Evolutionary conservation across 2,113 vertebrate species (phyloP).

Genomic region (Mirza zaza): DNA sequence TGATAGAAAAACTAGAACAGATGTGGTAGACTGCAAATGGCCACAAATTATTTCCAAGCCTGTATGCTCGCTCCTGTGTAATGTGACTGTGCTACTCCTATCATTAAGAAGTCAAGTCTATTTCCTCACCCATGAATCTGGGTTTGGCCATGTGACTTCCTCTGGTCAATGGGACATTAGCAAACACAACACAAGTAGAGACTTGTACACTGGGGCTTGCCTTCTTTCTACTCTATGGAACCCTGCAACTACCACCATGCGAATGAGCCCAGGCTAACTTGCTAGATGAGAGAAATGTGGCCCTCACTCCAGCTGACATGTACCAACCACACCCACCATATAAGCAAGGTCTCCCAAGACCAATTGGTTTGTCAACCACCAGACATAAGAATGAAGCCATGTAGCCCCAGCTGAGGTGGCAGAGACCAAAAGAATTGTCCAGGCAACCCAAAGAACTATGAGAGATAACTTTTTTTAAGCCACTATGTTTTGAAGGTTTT

Average conservation of each 20-base stretch:
- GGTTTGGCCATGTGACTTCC: not conserved
- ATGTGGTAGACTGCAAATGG: not conserved
- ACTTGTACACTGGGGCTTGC: not conserved
- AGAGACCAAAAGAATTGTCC: not conserved
- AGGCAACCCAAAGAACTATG: not conserved
- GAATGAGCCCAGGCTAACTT: not conserved
- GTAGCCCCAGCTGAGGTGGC: not conserved
- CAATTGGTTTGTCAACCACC: not conserved
- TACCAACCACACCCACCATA: not conserved
- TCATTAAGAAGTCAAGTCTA: not conserved
- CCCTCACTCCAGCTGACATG: not conserved
- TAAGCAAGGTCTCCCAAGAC: not conserved
- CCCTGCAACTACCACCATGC: not conserved
- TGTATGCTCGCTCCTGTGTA: not conserved
- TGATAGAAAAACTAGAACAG: not conserved
- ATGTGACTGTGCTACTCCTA: not conserved
- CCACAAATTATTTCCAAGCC: not conserved
- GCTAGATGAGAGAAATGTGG: not conserved
- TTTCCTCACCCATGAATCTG: not conserved
- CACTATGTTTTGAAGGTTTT: not conserved
- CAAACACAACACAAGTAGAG: not conserved
- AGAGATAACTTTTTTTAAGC: not conserved
- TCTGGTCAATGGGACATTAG: not conserved
- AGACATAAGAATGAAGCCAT: not conserved
- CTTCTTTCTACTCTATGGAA: not conserved